Evolutionary conservation across 1,140 invertebrate species (phyloP), one percentile per base, ranked within the genome.

Genomic region (Zaprionus kolodkinae): DNA sequence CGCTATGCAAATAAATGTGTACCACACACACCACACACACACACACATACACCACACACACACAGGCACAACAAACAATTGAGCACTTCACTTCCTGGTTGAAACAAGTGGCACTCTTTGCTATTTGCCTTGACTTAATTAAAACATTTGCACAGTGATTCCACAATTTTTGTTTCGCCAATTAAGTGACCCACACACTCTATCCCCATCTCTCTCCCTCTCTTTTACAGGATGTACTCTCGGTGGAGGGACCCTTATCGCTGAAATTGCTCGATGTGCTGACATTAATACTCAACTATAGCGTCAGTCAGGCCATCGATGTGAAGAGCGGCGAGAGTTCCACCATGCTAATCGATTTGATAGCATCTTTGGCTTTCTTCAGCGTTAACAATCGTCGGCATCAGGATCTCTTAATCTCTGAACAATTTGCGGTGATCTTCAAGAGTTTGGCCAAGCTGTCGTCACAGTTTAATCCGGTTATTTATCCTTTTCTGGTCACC

Each of bases 231-330:
- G 95, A 95, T 91, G 94, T 96, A n/a, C 93, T 98, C 11, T 96
- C 96, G 21, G 95, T 96, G 71, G 97, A 98, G 93, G 96, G 80
- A 21, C 84, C 96, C 0, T 95, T 97, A 45, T 97, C 96, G 17
- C 93, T 98, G 13, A 97, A 98, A 92, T 96, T 97, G 93, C 95
- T 97, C n/a, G 96, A 98, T 91, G 97, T 98, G 81, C 95, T 96
- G 61, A 96, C 95, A 83, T 96, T 97, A 93, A 93, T 98, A 73
- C 94, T 98, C 56, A 96, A 96, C 94, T 97, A 96, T 79, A 96
- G 96, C 85, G 94, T 95, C 40, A 94, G 95, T 56, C 94, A 94
- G 15, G 76, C 88, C 4, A 80, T 93, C 12, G 84, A 91, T 21
- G 71, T 65, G 83, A 79, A 84, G 90, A 90, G 93, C 92, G 81